Base-by-base conservation (phyloP, 2,888 invertebrate genomes). In the Lamellibrachia columna region DNA sequence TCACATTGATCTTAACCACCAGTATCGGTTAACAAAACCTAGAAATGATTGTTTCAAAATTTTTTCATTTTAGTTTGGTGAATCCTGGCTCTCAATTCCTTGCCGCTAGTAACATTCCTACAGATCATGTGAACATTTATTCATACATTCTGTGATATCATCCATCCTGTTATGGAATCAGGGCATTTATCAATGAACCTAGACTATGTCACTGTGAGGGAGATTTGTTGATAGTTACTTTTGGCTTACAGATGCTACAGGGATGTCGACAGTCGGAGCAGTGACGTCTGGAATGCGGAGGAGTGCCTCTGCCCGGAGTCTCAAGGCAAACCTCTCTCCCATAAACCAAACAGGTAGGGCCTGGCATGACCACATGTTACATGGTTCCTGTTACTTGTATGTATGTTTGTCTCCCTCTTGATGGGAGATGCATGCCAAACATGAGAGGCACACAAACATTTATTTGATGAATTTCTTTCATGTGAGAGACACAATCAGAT, bases 251-350 rank as follows among this genome's bases (percentile, higher is more conserved):
- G 75, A 75, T 75, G 75, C 22, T 15, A 75, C 75, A n/a, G 75
- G 75, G 22, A 75, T 75, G 75, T 75, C 75, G 75, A 75, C 75
- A 15, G 75, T 22, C 4, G 75, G 75, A 75, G 75, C 75, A 75
- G 75, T 75, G 75, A 55, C 92, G 52, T 53, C 91, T n/a, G 96
- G 94, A 94, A 94, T 94, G 94, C 94, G 94, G 93, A 94, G 95
- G 92, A 95, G 95, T 91, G 94, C 95, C 9, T 95, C 95, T 22
- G 93, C 95, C 40, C 94, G 95, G 93, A 95, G 95, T 93, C 94
- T 96, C 15, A 75, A 92, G n/a, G 92, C 91, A 90, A 53, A 93
- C 52, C 92, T 93, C 28, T 93, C 93, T 53, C 93, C 93, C 90
- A 75, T 60, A 90, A 92, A 91, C 28, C 90, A 52, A 15, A 75